Conservation (phyloP, 2,888 invertebrate species). For the Tetropium fuscum region DNA sequence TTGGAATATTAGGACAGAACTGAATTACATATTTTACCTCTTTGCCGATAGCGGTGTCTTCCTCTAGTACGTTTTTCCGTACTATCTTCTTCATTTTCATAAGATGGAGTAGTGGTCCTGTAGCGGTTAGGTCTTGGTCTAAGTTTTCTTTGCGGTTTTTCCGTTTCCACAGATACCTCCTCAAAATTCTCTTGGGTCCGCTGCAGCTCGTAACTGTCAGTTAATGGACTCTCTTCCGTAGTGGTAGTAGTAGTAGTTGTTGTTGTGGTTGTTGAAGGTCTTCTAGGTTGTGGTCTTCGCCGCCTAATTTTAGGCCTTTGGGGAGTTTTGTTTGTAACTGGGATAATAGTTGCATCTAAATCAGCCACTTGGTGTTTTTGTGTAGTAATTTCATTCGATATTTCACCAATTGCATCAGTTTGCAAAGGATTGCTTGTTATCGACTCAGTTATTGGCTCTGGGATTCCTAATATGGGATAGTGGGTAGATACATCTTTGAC, state of each 20-base stretch:
- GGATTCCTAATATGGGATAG: constrained; percentile 61
- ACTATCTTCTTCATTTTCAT: constrained; percentile 32
- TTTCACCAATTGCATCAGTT: constrained; percentile 42
- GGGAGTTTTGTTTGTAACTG: constrained; percentile 34
- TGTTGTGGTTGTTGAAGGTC: constrained; percentile 41
- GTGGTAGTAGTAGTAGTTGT: constrained; percentile 43
- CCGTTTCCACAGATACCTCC: constrained; percentile 44
- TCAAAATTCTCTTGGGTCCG: constrained; percentile 49
- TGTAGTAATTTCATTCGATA: constrained; percentile 52
- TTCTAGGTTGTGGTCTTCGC: constrained; percentile 45
- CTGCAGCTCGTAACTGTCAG: constrained; percentile 51
- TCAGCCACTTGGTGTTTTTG: constrained; percentile 33
- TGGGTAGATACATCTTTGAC: constrained; percentile 65
- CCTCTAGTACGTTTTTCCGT: constrained; percentile 33
- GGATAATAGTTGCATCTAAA: constrained; percentile 20
- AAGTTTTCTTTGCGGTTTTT: constrained; percentile 46
- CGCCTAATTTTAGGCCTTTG: constrained; percentile 41
- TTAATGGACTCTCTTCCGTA: constrained; percentile 43
- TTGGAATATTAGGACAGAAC: too few relatives aligned
- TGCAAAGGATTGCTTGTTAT: constrained; percentile 28
- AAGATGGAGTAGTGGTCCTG: constrained; percentile 25
- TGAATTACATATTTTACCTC: constrained; percentile 35
- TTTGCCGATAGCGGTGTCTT: constrained; percentile 35
- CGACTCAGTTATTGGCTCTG: constrained; percentile 36
- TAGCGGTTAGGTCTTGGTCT: constrained; percentile 45